Conservation (phyloP, 2,888 invertebrate species). For the Synanthedon andrenaeformis region DNA sequence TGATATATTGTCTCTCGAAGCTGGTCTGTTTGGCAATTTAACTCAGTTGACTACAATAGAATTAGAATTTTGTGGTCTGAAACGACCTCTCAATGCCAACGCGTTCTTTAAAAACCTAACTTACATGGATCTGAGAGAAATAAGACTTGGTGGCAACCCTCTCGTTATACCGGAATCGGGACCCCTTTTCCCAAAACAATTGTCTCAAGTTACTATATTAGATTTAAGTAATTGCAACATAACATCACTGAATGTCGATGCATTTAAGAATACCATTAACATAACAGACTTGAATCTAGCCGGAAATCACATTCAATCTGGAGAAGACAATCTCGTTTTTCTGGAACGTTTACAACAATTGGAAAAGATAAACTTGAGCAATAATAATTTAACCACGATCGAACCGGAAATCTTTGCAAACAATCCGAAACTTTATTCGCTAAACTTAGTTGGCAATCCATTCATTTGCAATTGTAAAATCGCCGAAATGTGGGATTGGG, state of each 20-base stretch:
- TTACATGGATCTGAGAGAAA: slow-evolving; percentile 74
- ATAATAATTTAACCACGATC: slow-evolving; percentile 73
- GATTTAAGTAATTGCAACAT: slow-evolving; percentile 77
- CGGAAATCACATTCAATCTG: slow-evolving; percentile 66
- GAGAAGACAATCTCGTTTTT: slow-evolving; percentile 64
- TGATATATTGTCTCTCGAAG: slow-evolving; percentile 73
- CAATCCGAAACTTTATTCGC: slow-evolving; percentile 70
- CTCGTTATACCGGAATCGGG: slow-evolving; percentile 70
- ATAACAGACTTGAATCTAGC: slow-evolving; percentile 73
- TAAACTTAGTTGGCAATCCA: slow-evolving; percentile 77
- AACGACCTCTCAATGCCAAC: slow-evolving; percentile 72
- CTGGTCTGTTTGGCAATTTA: slow-evolving; percentile 76
- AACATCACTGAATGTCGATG: slow-evolving; percentile 67
- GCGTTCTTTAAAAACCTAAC: slow-evolving; percentile 75
- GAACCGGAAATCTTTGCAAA: slow-evolving; percentile 65
- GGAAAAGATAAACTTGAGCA: slow-evolving; percentile 73
- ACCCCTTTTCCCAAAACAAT: slow-evolving; percentile 73
- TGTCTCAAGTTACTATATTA: slow-evolving; percentile 73
- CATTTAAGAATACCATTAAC: slow-evolving; percentile 73
- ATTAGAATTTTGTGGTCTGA: slow-evolving; percentile 76
- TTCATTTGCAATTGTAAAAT: slow-evolving; percentile 78
- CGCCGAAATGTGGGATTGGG: slow-evolving; percentile 81
- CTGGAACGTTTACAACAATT: slow-evolving; percentile 67
- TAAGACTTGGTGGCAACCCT: slow-evolving; percentile 77
- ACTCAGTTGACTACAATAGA: slow-evolving; percentile 76